These are phyloP conservation scores for Ciona savignyi DNA, from an alignment of 23 tunicate species.

Conservation along the genomic window DNA sequence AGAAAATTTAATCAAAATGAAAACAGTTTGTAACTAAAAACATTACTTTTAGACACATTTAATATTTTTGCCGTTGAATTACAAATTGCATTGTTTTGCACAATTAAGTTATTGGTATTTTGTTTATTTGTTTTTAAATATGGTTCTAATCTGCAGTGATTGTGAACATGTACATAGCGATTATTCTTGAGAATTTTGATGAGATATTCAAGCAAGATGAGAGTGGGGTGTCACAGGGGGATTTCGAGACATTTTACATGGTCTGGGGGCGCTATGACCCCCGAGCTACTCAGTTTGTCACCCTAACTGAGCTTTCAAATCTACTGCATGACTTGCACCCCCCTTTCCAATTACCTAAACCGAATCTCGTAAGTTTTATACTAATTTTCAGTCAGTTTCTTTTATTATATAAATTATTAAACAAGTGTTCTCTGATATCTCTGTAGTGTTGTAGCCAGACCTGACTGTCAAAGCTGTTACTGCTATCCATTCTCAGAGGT, in stretches of 20 bases:
- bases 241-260: constrained; percentile 86
- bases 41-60: not conserved
- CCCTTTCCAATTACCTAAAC: constrained; percentile 88
- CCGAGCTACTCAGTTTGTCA: constrained; percentile 86
- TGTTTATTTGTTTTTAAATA: too few species aligned
- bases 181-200: constrained; percentile 86
- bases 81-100: not conserved
- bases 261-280: constrained; percentile 98
- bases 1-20: too few species aligned
- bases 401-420: not conserved
- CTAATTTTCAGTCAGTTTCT: not conserved
- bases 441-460: not conserved
- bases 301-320: constrained; percentile 59
- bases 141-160: constrained; percentile 35
- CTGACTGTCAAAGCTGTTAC: not conserved
- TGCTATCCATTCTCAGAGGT: too few species aligned
- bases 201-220: constrained; percentile 94
- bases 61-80: too few species aligned
- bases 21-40: not conserved
- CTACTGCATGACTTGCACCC: constrained; percentile 83
- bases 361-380: constrained; percentile 38
- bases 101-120: not conserved
- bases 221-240: constrained; percentile 82
- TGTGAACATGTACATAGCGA: constrained; percentile 98
- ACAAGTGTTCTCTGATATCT: not conserved